Evolutionary conservation across 2,113 vertebrate species (phyloP).

Genomic region (Mesoclemmys tuberculata): DNA sequence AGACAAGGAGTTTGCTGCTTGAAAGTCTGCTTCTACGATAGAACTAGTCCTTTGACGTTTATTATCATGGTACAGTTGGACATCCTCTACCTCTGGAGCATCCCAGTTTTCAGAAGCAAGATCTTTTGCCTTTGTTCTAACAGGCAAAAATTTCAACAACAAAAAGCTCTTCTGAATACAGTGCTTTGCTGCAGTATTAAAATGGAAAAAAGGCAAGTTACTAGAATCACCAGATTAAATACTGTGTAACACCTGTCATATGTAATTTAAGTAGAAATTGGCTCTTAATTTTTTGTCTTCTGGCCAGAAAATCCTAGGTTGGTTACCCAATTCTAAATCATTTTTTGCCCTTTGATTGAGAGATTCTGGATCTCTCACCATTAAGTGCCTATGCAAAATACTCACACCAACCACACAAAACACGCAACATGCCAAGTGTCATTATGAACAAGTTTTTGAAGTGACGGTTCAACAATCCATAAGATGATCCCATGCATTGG

Average conservation of each 20-base stretch:
- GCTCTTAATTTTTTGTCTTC: background rate
- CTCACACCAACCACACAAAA: background rate
- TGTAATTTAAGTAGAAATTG: background rate
- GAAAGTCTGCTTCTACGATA: constrained; percentile 85
- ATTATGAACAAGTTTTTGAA: background rate
- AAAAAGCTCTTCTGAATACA: constrained; percentile 94
- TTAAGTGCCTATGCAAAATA: background rate
- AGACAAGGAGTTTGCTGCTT: constrained; percentile 55
- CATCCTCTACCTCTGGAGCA: constrained; percentile 40
- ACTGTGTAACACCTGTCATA: background rate
- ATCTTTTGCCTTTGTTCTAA: constrained; percentile 65
- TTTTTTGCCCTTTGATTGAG: background rate
- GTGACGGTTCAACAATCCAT: background rate
- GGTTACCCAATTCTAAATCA: background rate
- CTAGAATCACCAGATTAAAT: rapidly evolving
- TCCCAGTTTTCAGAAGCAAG: constrained; percentile 29
- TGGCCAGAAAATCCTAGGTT: background rate
- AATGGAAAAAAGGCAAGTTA: background rate
- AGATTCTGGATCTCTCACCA: background rate
- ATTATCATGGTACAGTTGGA: constrained; percentile 33
- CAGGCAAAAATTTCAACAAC: constrained; percentile 86
- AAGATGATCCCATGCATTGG: background rate
- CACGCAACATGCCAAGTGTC: background rate
- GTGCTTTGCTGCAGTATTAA: constrained; percentile 83
- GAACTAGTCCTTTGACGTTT: constrained; percentile 70